Evolutionary conservation across 2,797 vertebrate species (phyloP), one percentile per base, ranked within the genome.

Genomic region (Labeo calbasu): DNA sequence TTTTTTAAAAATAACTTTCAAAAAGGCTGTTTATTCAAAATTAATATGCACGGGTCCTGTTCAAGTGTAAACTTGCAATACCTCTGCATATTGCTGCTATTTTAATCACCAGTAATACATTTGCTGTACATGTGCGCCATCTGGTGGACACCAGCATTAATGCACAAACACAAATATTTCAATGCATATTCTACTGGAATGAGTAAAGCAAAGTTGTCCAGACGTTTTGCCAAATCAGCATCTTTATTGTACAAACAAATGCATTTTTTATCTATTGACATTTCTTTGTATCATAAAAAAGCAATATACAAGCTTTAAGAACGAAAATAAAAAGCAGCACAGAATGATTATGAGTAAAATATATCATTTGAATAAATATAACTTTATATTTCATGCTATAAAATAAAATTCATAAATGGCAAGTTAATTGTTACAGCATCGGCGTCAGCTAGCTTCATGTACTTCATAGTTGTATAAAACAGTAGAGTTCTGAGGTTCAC

Each of bases 291-390:
- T 97, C 94, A 98, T 99, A 98, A 98, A 99, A 99, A 99, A 94
- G 97, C 98, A 94, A 97, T 99, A 96, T 99, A 99, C 98, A 99
- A 97, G 98, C 98, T 96, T 82, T 94, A 97, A 96, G 95, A 97
- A 97, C 93, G 91, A 96, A 96, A 96, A 96, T 92, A 90, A 95
- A 90, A 90, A 95, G 94, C 93, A 95, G 94, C 95, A 92, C 96
- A 97, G 95, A 97, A 96, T 96, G 97, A 98, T 97, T 98, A 98
- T 96, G 95, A 96, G 96, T 97, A 97, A 98, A 99, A 99, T 99
- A 98, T 98, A 98, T 96, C 91, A 97, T 99, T 98, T 98, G 98
- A 99, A 99, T 99, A 99, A 99, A 99, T 99, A 99, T 96, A 96
- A 69, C 93, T 92, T 95, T 96, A 93, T 94, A 97, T 96, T 96